These are phyloP conservation scores for Antechinus flavipes DNA, from an alignment of 2,113 vertebrate genomes.

Conservation along the genomic window DNA sequence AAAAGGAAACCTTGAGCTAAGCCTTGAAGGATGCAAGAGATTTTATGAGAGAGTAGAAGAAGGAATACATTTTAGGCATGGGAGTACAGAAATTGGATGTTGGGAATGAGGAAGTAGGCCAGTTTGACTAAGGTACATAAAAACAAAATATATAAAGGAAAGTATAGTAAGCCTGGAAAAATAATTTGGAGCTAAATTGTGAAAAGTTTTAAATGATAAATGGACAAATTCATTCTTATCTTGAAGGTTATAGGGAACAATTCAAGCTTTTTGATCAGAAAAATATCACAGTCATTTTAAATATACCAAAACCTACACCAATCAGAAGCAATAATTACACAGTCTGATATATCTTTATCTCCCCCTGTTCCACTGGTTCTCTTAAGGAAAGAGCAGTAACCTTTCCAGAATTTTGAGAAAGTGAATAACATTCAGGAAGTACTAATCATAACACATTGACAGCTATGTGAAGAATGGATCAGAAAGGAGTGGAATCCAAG, in stretches of 20 bases:
- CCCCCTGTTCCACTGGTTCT: neutral
- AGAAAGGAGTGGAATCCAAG: neutral
- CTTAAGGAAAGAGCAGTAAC: conserved; percentile 31
- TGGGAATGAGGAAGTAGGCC: neutral
- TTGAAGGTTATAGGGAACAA: neutral
- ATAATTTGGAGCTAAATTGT: neutral
- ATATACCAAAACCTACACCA: neutral
- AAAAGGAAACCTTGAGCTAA: neutral
- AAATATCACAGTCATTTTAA: neutral
- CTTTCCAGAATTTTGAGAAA: neutral
- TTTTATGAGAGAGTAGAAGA: neutral
- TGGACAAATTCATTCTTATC: neutral
- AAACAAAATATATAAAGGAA: too few relatives aligned
- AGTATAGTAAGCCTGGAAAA: neutral
- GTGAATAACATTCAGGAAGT: neutral
- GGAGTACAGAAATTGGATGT: neutral
- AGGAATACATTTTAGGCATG: neutral
- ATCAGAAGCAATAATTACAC: neutral
- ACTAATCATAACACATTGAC: neutral
- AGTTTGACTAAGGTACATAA: neutral
- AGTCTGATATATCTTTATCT: conserved; percentile 1
- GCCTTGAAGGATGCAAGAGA: neutral
- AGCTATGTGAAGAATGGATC: conserved; percentile 2
- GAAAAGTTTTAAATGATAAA: neutral
- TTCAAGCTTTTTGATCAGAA: neutral